Evolutionary conservation across 2,113 vertebrate genomes (phyloP), one percentile per base, ranked within the genome.

Genomic region (Corvus cornix): DNA sequence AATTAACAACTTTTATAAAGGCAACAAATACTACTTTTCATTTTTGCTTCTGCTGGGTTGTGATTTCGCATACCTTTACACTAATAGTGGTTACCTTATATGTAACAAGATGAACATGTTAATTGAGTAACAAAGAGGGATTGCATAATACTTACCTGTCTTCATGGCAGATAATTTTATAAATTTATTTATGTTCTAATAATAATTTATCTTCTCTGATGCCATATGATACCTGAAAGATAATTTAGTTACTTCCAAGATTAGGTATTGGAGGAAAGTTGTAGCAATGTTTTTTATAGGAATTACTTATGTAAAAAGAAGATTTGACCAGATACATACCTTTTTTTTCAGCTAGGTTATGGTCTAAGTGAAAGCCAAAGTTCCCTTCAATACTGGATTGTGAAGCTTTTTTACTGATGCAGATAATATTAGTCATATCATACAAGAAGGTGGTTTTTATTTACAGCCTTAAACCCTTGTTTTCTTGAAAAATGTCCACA

Each of bases 1-100:
- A 87, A 96, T 92, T 91, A 94, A 73, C 24, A 91, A 60, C n/a
- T n/a, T 84, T 46, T 77, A 67, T 41, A 90, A 94, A 87, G 31
- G 37, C 46, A 86, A 8, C 44, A 86, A 77, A 53, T 48, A 64
- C 8, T 81, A 4, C 19, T 90, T 79, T 87, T 78, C 13, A 14
- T 16, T 63, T 89, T n/a, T 64, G 14, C 3, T 88, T 27, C 33
- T 93, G 3, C 48, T 53, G 8, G 19, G 16, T 67, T 82, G 43
- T 68, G 33, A 37, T 92, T 92, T 78, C 35, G 41, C 11, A 39
- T 84, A 67, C 14, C 33, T 27, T 77, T 80, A 56, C 6, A 9
- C 17, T 52, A 9, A 24, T 82, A 41, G 26, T 69, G 39, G 44
- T 56, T 23, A 23, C 23, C 87, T 91, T 28, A 13, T 60, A 35